phyloP scores from a whole-genome alignment of 2,797 vertebrate species.

The Halcyon badia region DNA sequence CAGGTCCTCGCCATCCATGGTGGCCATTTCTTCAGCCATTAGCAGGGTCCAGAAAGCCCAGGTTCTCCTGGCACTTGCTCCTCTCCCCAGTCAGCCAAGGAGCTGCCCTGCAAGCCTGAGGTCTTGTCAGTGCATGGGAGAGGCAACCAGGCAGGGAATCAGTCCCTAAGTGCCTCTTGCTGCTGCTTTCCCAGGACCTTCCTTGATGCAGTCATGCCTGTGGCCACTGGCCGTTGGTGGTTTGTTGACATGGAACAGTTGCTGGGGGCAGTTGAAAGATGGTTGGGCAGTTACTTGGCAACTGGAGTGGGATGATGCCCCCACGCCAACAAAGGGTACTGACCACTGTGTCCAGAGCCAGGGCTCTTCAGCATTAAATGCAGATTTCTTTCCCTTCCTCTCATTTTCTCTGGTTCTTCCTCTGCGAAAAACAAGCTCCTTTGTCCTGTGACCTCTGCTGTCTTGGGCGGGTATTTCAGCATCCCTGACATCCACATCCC shows the following conservation, averaged over 20 bases:
- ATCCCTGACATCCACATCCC: not conserved
- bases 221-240: not conserved
- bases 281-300: not conserved
- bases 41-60: not conserved
- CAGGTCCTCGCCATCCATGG: constrained; percentile 39
- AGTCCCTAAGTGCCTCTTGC: not conserved
- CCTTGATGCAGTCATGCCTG: rapidly evolving
- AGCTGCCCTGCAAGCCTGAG: not conserved
- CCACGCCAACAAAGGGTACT: rapidly evolving
- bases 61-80: not conserved
- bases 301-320: rapidly evolving
- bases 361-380: not conserved
- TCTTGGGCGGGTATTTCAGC: not conserved
- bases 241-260: not conserved
- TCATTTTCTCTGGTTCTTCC: not conserved
- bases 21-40: not conserved
- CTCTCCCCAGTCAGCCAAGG: not conserved
- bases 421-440: not conserved
- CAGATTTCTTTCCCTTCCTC: not conserved
- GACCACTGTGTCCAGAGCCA: not conserved
- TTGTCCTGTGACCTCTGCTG: not conserved
- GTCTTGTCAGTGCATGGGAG: rapidly evolving
- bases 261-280: not conserved
- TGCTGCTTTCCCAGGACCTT: not conserved
- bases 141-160: rapidly evolving